Percentiles rank a stretch among this genome's conserved stretches.
Conservation (phyloP, 2,888 invertebrate genomes). For the Conchocele bisecta region DNA sequence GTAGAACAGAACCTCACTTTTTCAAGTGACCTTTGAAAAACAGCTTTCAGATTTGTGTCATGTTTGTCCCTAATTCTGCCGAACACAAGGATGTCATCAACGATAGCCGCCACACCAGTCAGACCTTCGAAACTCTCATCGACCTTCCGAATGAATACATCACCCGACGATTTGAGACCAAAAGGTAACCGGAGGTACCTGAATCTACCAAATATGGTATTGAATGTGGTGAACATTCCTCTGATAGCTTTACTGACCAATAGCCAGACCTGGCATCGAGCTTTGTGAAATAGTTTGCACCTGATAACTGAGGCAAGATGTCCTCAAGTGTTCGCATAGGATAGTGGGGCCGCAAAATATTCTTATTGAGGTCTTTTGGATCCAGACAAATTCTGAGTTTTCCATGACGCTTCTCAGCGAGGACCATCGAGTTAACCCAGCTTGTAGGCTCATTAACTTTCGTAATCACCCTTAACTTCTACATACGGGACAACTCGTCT, state of each 20-base stretch:
- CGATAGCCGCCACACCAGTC: slow-evolving; percentile 30
- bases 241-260: slow-evolving; percentile 30
- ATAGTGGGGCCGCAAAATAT: slow-evolving; percentile 19
- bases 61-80: slow-evolving; percentile 41
- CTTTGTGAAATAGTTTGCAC: slow-evolving; percentile 46
- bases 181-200: slow-evolving; percentile 54
- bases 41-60: slow-evolving; percentile 47
- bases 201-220: slow-evolving; percentile 42
- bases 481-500: no score
- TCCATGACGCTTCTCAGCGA: slow-evolving; percentile 43
- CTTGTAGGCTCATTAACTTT: slow-evolving; percentile 62
- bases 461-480: no score
- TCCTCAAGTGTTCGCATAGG: slow-evolving; percentile 33
- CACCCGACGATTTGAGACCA: slow-evolving; percentile 41
- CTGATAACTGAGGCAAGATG: slow-evolving; percentile 20
- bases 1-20: slow-evolving; percentile 26
- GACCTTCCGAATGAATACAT: slow-evolving; percentile 46
- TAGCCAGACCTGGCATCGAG: slow-evolving; percentile 43
- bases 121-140: slow-evolving; percentile 42
- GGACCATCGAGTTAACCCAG: slow-evolving; percentile 58
- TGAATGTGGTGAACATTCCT: slow-evolving; percentile 23
- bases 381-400: slow-evolving; percentile 61
- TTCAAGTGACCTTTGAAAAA: slow-evolving; percentile 16
- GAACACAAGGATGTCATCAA: slow-evolving; percentile 51
- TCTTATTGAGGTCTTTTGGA: slow-evolving; percentile 58